Base-by-base conservation (phyloP, 2,888 invertebrate genomes). In the Chorisops tibialis region DNA sequence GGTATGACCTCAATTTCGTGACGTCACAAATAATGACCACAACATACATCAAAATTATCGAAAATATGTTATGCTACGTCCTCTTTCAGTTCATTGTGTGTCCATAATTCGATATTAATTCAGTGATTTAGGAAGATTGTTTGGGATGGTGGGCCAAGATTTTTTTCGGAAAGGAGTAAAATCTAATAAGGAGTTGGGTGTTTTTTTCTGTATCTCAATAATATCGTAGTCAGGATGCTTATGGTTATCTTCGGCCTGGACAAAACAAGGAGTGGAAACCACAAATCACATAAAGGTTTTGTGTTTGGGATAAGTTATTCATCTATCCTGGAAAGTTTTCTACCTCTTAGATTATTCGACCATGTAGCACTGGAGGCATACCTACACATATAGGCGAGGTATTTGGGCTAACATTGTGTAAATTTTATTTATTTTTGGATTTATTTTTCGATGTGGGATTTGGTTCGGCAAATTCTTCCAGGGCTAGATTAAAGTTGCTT, bases 351-450 rank as follows among this genome's bases (percentile, higher is more conserved):
- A 19, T 30, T 11, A 11, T 16, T 30, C 50, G 50, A 50, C 21
- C 14, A n/a, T 3, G 5, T 22, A n/a, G 21, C 39, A 19, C 21
- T n/a, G 41, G 4, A 37, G 11, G 19, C 30, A 11, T 35, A 9
- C n/a, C 30, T 18, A 18, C 12, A n/a, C 7, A 19, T 21, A 22
- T 18, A 14, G 52, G 39, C 24, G 52, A 5, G 22, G 37, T 51
- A 38, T 39, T 54, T 14, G 52, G 14, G 19, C 41, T 41, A 22
- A 54, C 52, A 54, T 54, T 54, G 41, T 39, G 39, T 41, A 54
- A 54, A 54, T 54, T 18, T 52, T 52, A 52, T 52, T 52, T n/a
- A n/a, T n/a, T n/a, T n/a, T n/a, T 50, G 50, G 37, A 50, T 50
- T 50, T 50, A 50, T 19, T 50, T 21, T 4, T 16, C 50, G 38